Base-by-base conservation (phyloP, 2,888 invertebrate species). In the Amphipoea lucens region DNA sequence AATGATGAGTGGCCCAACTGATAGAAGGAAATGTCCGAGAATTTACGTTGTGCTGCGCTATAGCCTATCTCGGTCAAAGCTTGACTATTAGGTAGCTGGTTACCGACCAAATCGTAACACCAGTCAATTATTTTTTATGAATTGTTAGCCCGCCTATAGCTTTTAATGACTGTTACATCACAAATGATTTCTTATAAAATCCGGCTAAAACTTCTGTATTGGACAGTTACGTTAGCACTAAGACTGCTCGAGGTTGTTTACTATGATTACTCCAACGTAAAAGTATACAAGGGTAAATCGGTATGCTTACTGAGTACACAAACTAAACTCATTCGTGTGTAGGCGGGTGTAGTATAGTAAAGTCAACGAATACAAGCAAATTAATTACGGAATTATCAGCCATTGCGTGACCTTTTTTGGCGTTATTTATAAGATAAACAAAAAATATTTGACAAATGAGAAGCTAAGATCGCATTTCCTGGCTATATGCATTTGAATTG, bases 271-370 rank as follows among this genome's bases (percentile, higher is more conserved):
- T 73, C 79, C 87, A n/a, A 84, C 84, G 78, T 73, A 29, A 65
- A 72, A 82, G 29, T 62, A 74, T 74, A 82, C 69, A 66, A 82
- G 86, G 72, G 83, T 86, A 82, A 71, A 71, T 71, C 36, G 42
- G 66, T 78, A 74, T 74, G 51, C 73, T 86, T 57, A 70, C 65
- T 65, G 63, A 74, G 51, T 57, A 76, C 42, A 67, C 65, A 62
- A 76, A 76, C 48, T 23, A 40, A 71, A 70, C 23, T 62, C 62
- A 65, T 67, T 29, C 23, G 74, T 75, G 57, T 74, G 76, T 79
- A 78, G 77, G 83, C 23, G 74, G 70, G 57, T 74, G 74, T 79
- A 78, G 74, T 83, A 88, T 79, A 78, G 74, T 83, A 88, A 70
- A 74, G 48, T 51, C 67, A 65, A 76, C 76, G 45, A 77, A 78